A percentile compares a stretch with the other conserved stretches of the same genome.
Conservation (phyloP, 2,113 vertebrate genomes). For the Xenotilapia longispinis region DNA sequence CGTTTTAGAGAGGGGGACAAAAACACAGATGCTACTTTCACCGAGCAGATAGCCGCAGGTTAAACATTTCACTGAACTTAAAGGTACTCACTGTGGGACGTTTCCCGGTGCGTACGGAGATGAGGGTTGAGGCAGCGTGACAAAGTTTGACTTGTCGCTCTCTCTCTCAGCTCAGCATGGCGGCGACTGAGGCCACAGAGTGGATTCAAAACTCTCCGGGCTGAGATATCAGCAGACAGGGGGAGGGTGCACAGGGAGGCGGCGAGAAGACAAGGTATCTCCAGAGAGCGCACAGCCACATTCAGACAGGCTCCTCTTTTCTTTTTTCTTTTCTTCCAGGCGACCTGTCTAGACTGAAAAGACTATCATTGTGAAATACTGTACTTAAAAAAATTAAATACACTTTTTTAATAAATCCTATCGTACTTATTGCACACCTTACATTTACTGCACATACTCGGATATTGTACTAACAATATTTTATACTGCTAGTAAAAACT, state of each 20-base stretch:
- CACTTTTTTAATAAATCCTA: background rate
- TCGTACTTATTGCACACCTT: background rate
- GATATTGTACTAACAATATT: background rate
- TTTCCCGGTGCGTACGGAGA: background rate
- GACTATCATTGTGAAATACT: background rate
- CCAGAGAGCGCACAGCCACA: background rate
- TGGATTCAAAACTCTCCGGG: slow-evolving; percentile 49
- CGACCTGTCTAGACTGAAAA: background rate
- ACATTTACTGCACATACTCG: background rate
- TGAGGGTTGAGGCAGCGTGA: slow-evolving; percentile 13
- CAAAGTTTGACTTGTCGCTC: slow-evolving; percentile 16
- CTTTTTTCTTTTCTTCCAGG: background rate
- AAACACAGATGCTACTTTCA: background rate
- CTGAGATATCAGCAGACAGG: slow-evolving; percentile 29
- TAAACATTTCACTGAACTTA: background rate
- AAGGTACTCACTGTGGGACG: slow-evolving; percentile 29
- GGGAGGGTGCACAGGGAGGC: background rate
- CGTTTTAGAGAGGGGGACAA: background rate
- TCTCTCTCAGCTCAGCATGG: slow-evolving; percentile 61
- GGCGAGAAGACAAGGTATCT: background rate
- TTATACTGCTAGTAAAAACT: background rate
- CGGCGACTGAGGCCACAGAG: slow-evolving; percentile 42
- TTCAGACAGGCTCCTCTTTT: background rate
- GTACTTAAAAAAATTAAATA: background rate
- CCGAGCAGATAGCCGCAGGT: background rate